A percentile compares a stretch with the other conserved stretches of the same genome.
Conservation (phyloP, 2,888 invertebrate genomes). For the Macaria liturata region DNA sequence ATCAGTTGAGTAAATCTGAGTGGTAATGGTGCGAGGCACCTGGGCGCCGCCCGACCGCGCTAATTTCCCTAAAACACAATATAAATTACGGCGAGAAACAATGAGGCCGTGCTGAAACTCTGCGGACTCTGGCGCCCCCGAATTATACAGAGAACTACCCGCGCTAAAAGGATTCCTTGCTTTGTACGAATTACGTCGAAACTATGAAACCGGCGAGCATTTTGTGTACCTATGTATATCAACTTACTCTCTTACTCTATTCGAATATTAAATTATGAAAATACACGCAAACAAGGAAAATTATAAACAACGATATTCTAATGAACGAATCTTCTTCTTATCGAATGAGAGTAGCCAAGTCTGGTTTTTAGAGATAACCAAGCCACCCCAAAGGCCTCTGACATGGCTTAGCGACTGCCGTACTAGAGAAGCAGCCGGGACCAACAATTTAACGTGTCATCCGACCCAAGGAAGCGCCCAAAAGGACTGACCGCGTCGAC, state of each 20-base stretch:
- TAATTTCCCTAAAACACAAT: constrained; percentile 73
- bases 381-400: too few relatives aligned
- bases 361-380: too few relatives aligned
- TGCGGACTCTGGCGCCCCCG: constrained; percentile 43
- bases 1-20: constrained; percentile 62
- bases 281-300: too few relatives aligned
- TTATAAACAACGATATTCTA: too few relatives aligned
- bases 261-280: too few relatives aligned
- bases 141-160: constrained; percentile 52
- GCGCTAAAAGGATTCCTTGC: constrained; percentile 59
- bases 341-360: too few relatives aligned
- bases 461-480: too few relatives aligned
- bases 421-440: too few relatives aligned
- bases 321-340: too few relatives aligned
- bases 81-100: constrained; percentile 74
- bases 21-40: constrained; percentile 68
- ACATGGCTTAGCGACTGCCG: too few relatives aligned
- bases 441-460: too few relatives aligned
- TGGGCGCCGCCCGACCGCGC: constrained; percentile 53
- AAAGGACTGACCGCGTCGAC: too few relatives aligned
- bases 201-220: constrained; percentile 18
- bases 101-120: constrained; percentile 55
- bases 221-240: background rate
- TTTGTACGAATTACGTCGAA: constrained; percentile 47
- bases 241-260: constrained; percentile 2